Evolutionary conservation across 2,113 vertebrate genomes (phyloP), one percentile per base, ranked within the genome.

Genomic region (Arizona elegans): DNA sequence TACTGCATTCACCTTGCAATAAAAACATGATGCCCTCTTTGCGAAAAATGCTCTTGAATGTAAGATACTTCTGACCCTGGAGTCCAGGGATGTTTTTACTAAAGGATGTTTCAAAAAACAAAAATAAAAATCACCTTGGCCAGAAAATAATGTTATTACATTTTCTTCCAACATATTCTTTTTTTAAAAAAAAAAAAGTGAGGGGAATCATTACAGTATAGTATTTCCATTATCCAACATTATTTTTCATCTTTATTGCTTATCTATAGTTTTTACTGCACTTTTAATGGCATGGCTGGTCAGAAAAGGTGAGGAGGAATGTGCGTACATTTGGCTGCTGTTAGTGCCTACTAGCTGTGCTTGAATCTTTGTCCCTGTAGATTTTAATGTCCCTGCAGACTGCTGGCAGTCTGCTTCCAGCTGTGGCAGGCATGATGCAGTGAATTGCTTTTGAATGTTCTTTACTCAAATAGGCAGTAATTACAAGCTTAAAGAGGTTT

Each of bases 401-500:
- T 98, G 97, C 98, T 98, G 98, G 98, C 98, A 98, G 98, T 97
- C 98, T 98, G 98, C 98, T 99, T 99, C 99, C 99, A 99, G 99
- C 99, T 99, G 99, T 98, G 98, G 98, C 98, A 98, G 98, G 98
- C 98, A 98, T 98, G 98, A 98, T 98, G 98, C 98, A 98, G 98
- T 98, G 98, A 98, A 99, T 98, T 99, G 98, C 98, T 99, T 99
- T 98, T 99, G 98, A 99, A 99, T 98, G 98, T 99, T 98, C 98
- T 98, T 98, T 98, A 98, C 98, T 99, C 99, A 99, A 99, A 99
- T 99, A 99, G 98, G 98, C 98, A 98, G 98, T 99, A 99, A 99
- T 99, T 99, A 99, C 98, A 98, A 98, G 98, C 99, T 99, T 99
- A 99, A 99, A 99, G 98, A 99, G 99, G 99, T 99, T 99, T 99